Evolutionary conservation across 2,797 vertebrate genomes (phyloP).

Genomic region (Aulostomus chinensis): DNA sequence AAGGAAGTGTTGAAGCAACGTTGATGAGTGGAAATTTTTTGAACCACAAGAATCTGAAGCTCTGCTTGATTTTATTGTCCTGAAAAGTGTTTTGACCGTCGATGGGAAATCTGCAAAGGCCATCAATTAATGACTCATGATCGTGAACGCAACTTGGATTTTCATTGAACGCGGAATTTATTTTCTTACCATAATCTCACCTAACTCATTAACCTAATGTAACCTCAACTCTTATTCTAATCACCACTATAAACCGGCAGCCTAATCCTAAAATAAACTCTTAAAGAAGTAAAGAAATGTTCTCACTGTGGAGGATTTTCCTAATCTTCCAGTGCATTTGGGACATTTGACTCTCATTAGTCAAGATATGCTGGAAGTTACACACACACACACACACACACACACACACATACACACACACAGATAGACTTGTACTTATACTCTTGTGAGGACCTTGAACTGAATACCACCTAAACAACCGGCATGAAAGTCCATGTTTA

Average conservation of each 20-base stretch:
- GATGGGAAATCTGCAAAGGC: too few species aligned
- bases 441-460: too few species aligned
- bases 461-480: not conserved
- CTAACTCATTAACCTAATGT: constrained; percentile 53
- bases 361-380: constrained; percentile 35
- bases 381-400: constrained; percentile 16
- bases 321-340: constrained; percentile 58
- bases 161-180: constrained; percentile 14
- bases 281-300: constrained; percentile 52
- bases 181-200: constrained; percentile 38
- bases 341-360: constrained; percentile 57
- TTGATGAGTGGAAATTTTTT: too few species aligned
- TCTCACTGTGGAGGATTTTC: constrained; percentile 56
- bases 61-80: too few species aligned
- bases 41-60: too few species aligned
- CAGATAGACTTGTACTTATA: too few species aligned
- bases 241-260: constrained; percentile 46
- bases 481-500: too few species aligned
- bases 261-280: constrained; percentile 66
- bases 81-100: too few species aligned
- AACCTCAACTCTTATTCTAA: constrained; percentile 56
- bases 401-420: constrained; percentile 1
- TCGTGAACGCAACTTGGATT: constrained; percentile 11
- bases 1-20: too few species aligned
- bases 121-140: too few species aligned